Conservation (phyloP, 64 coral and sea anemone species). For the Montipora cactus region DNA sequence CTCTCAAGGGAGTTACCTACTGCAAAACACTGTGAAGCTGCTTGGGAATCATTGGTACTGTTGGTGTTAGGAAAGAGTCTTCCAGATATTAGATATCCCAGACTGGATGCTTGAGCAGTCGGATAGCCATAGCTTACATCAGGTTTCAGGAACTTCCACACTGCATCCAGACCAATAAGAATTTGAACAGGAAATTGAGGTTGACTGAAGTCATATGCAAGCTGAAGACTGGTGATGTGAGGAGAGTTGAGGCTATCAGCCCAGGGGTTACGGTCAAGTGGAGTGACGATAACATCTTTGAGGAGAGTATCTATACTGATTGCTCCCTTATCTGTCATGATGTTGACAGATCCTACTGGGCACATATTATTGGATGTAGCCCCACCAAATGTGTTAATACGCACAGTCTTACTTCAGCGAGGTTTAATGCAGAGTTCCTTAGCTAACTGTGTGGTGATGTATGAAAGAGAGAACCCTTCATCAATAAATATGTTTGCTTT, state of each 20-base stretch:
- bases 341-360: slow-evolving; percentile 20
- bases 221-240: slow-evolving; percentile 5
- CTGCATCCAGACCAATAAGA: slow-evolving; percentile 53
- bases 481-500: slow-evolving; percentile 54
- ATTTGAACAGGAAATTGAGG: slow-evolving; percentile 27
- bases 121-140: slow-evolving; percentile 25
- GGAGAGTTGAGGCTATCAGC: slow-evolving; percentile 38
- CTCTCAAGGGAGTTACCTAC: slow-evolving; percentile 23
- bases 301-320: slow-evolving; percentile 43
- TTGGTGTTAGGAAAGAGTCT: slow-evolving; percentile 27
- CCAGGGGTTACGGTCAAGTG: slow-evolving; percentile 15
- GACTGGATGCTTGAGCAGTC: slow-evolving; percentile 58
- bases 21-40: slow-evolving; percentile 5
- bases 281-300: slow-evolving; percentile 60
- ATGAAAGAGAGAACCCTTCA: slow-evolving; percentile 53
- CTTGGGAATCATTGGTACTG: slow-evolving; percentile 49
- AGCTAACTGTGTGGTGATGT: slow-evolving; percentile 56
- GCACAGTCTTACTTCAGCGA: slow-evolving; percentile 40
- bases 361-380: neutral
- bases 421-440: slow-evolving; percentile 40
- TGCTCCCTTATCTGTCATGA: slow-evolving; percentile 43
- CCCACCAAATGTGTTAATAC: neutral
- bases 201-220: slow-evolving; percentile 53
- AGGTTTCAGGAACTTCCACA: slow-evolving; percentile 54
- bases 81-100: slow-evolving; percentile 17